Evolutionary conservation across 2,113 vertebrate species (phyloP).

Genomic region (Salvelinus namaycush): DNA sequence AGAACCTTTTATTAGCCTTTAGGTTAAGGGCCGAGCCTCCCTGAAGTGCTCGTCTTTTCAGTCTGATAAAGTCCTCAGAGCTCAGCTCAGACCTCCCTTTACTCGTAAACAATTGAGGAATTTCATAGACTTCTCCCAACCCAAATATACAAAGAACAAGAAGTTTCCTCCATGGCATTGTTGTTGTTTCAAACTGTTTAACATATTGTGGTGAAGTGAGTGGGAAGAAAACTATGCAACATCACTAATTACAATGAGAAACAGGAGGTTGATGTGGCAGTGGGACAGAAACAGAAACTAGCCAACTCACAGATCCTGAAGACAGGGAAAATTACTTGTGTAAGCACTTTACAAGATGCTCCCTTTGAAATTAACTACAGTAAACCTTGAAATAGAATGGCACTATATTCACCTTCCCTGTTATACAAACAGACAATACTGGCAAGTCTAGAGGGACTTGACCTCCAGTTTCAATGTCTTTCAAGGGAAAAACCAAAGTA

Average conservation of each 20-base stretch:
- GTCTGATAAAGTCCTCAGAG: background rate
- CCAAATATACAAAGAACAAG: background rate
- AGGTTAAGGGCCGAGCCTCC: background rate
- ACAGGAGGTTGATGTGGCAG: slow-evolving; percentile 29
- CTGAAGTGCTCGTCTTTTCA: background rate
- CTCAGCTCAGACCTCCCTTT: background rate
- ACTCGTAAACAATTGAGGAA: background rate
- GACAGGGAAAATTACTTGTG: background rate
- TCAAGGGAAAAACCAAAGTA: slow-evolving; percentile 24
- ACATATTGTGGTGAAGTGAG: slow-evolving; percentile 24
- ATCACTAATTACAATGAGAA: slow-evolving; percentile 38
- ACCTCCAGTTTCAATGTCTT: slow-evolving; percentile 29
- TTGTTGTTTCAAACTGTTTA: slow-evolving; percentile 30
- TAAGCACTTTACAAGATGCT: slow-evolving; percentile 6
- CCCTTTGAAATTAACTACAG: slow-evolving; percentile 3
- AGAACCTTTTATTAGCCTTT: background rate
- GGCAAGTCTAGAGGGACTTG: slow-evolving; percentile 6
- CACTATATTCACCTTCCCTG: slow-evolving; percentile 18
- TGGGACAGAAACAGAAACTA: slow-evolving; percentile 32
- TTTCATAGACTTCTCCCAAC: background rate
- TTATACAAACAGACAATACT: slow-evolving; percentile 33
- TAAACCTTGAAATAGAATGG: slow-evolving; percentile 33
- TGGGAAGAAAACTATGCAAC: slow-evolving; percentile 6
- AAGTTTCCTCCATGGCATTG: background rate
- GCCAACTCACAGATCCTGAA: slow-evolving; percentile 28